Evolutionary conservation across 2,113 vertebrate species (phyloP).

Genomic region (Poicephalus gulielmi): DNA sequence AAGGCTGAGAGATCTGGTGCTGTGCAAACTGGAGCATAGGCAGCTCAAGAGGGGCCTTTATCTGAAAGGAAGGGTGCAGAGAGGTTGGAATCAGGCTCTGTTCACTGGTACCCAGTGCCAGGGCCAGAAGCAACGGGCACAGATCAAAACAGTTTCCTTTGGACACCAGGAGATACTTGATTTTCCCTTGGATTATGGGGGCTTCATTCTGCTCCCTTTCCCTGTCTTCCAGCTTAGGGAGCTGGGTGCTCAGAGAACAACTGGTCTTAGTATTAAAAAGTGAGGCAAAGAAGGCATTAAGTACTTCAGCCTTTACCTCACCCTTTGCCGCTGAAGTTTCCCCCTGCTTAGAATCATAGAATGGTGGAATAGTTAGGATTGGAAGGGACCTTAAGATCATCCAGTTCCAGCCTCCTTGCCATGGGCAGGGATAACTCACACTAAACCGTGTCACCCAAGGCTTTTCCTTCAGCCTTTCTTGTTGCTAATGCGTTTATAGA

Average conservation of each 20-base stretch:
- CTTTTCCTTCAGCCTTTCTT: neutral
- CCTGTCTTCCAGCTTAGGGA: neutral
- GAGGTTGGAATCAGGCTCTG: neutral
- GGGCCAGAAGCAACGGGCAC: neutral
- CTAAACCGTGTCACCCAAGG: too few relatives aligned
- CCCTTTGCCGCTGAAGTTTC: neutral
- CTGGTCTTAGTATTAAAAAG: neutral
- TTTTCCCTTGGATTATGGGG: neutral
- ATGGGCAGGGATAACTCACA: too few relatives aligned
- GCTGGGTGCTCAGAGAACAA: neutral
- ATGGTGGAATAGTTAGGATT: fast-evolving
- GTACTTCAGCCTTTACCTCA: neutral
- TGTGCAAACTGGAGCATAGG: neutral
- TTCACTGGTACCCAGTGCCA: neutral
- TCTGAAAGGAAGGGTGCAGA: neutral
- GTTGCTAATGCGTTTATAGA: neutral
- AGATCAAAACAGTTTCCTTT: neutral
- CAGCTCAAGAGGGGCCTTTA: neutral
- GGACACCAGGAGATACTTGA: neutral
- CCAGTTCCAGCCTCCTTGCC: too few relatives aligned
- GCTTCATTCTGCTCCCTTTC: neutral
- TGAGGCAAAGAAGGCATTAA: neutral
- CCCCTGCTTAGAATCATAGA: too few relatives aligned
- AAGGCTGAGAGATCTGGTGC: neutral
- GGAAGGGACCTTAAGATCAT: too few relatives aligned